Conservation (phyloP, 1,140 invertebrate genomes). For the Bactericera cockerelli region DNA sequence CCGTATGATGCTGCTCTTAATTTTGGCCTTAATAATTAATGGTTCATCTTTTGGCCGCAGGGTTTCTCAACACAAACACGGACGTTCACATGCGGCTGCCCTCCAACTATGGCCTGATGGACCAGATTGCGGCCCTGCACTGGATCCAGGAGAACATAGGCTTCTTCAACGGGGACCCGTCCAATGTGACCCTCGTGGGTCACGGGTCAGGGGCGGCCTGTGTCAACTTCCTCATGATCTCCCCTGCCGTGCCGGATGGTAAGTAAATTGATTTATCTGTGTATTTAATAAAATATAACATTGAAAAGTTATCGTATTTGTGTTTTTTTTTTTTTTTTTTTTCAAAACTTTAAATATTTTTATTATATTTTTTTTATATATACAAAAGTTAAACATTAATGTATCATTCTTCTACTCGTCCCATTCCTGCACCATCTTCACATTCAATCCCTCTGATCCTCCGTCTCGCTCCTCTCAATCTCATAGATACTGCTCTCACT, state of each 20-base stretch:
- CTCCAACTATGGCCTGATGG: slow-evolving; percentile 75
- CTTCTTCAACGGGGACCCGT: slow-evolving; percentile 71
- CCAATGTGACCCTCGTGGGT: slow-evolving; percentile 74
- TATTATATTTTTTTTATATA: too few relatives aligned
- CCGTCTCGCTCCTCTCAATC: too few relatives aligned
- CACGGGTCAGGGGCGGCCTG: slow-evolving; percentile 88
- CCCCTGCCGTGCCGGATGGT: slow-evolving; percentile 48
- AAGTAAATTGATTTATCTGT: slow-evolving; percentile 19
- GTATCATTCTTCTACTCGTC: too few relatives aligned
- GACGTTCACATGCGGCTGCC: slow-evolving; percentile 40
- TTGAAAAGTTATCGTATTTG: not conserved
- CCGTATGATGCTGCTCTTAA: not conserved
- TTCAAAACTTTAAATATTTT: too few relatives aligned
- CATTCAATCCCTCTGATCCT: too few relatives aligned
- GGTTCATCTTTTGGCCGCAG: slow-evolving; percentile 32
- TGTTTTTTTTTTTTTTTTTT: too few relatives aligned
- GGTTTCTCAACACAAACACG: slow-evolving; percentile 60
- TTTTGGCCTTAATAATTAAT: not conserved
- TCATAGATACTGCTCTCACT: too few relatives aligned
- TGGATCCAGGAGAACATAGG: slow-evolving; percentile 77
- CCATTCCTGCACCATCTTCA: too few relatives aligned
- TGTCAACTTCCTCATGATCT: slow-evolving; percentile 75
- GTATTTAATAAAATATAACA: not conserved
- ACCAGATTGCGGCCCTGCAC: slow-evolving; percentile 70
- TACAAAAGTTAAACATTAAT: too few relatives aligned